These are phyloP conservation scores for Clarias pachynema DNA, from an alignment of 2,797 vertebrate species.

Conservation along the genomic window DNA sequence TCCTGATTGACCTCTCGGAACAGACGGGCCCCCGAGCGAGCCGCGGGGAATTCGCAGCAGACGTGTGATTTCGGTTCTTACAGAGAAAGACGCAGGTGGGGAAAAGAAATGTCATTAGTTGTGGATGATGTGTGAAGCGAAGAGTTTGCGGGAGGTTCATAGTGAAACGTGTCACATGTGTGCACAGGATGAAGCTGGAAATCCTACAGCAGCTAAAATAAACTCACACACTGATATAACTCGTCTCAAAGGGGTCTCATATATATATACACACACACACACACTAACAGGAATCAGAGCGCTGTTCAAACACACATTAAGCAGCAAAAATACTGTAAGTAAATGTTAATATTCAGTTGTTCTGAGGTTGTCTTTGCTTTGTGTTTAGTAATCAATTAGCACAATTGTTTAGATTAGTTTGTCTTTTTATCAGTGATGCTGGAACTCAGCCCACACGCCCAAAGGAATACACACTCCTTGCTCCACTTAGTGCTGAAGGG, in stretches of 20 bases:
- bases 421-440: too few relatives aligned
- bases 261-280: not conserved
- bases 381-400: too few relatives aligned
- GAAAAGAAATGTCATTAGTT: not conserved
- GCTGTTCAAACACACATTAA: not conserved
- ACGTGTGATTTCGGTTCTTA: not conserved
- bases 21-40: slow-evolving; percentile 15
- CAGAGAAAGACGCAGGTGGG: not conserved
- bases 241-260: not conserved
- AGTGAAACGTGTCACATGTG: not conserved
- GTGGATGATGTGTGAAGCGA: not conserved
- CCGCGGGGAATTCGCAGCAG: not conserved
- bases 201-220: slow-evolving; percentile 1
- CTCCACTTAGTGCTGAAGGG: too few relatives aligned
- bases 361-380: too few relatives aligned
- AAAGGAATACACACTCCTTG: too few relatives aligned
- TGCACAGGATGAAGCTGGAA: not conserved
- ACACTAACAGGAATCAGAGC: not conserved
- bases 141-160: not conserved
- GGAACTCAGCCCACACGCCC: too few relatives aligned
- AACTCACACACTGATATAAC: not conserved
- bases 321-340: too few relatives aligned
- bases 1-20: slow-evolving; percentile 43
- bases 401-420: too few relatives aligned
- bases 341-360: too few relatives aligned